A percentile compares a stretch with the other conserved stretches of the same genome.
phyloP scores from a whole-genome alignment of 2,113 vertebrate species.

The Crotalus tigris region DNA sequence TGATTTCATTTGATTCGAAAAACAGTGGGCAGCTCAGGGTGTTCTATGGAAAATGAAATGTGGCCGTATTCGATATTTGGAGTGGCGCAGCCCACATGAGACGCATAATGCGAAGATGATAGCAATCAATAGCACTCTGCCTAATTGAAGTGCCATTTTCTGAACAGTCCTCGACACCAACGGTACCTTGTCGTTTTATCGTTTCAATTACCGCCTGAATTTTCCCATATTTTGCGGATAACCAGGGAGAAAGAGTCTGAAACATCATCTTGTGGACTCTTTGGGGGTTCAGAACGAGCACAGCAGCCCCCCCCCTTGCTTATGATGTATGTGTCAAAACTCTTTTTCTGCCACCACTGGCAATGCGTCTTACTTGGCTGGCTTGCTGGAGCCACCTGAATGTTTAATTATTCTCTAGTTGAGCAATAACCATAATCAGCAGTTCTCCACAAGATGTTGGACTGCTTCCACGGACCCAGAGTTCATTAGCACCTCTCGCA shows the following conservation, averaged over 20 bases:
- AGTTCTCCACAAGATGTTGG: not conserved
- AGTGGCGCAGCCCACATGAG: conserved; percentile 66
- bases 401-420: not conserved
- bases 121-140: conserved; percentile 76
- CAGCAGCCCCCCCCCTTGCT: not conserved
- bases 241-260: not conserved
- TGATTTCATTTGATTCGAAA: conserved; percentile 64
- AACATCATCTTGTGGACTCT: not conserved
- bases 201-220: not conserved
- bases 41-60: conserved; percentile 53
- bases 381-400: not conserved
- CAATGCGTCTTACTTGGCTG: not conserved
- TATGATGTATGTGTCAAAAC: not conserved
- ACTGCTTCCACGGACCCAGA: not conserved
- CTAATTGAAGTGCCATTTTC: conserved; percentile 78
- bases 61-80: conserved; percentile 58
- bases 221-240: not conserved
- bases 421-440: not conserved
- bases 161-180: conserved; percentile 64
- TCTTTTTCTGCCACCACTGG: not conserved
- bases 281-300: not conserved
- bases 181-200: conserved; percentile 34
- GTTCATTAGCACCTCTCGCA: not conserved
- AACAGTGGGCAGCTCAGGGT: conserved; percentile 60
- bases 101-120: conserved; percentile 71